Percentiles rank a stretch among this genome's conserved stretches.
phyloP scores from a whole-genome alignment of 2,888 invertebrate genomes.

The Cephus spinipes region DNA sequence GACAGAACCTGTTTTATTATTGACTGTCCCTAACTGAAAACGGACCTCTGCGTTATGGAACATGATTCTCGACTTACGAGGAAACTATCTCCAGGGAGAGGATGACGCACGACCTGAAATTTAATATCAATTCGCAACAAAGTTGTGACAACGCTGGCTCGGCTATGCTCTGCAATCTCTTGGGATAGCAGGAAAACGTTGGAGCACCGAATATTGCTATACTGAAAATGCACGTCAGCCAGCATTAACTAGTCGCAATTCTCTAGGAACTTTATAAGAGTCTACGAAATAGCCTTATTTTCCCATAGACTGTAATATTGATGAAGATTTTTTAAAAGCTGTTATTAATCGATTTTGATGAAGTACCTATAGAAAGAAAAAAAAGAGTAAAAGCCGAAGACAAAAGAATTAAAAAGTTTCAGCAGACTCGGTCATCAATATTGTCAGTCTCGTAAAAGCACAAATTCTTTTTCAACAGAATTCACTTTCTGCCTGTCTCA shows the following conservation, averaged over 20 bases:
- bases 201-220: not conserved
- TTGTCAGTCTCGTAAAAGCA: not conserved
- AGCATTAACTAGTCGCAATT: not conserved
- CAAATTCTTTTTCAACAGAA: not conserved
- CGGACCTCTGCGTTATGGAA: not conserved
- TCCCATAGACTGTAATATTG: not conserved
- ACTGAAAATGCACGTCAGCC: not conserved
- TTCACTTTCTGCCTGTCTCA: not conserved
- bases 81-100: slow-evolving; percentile 8
- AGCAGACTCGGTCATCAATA: not conserved
- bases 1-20: not conserved
- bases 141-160: slow-evolving; percentile 18
- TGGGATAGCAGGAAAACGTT: not conserved
- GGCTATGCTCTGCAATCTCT: slow-evolving; percentile 2
- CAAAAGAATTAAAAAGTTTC: not conserved
- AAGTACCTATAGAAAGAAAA: not conserved
- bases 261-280: not conserved
- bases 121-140: slow-evolving; percentile 26
- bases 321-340: not conserved
- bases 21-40: not conserved
- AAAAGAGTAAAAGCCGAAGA: not conserved
- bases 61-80: not conserved
- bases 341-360: not conserved
- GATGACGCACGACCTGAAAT: slow-evolving; percentile 19
- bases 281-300: not conserved